A percentile compares a stretch with the other conserved stretches of the same genome.
Conservation (phyloP, 2,797 vertebrate genomes). For the Propithecus perrieri region DNA sequence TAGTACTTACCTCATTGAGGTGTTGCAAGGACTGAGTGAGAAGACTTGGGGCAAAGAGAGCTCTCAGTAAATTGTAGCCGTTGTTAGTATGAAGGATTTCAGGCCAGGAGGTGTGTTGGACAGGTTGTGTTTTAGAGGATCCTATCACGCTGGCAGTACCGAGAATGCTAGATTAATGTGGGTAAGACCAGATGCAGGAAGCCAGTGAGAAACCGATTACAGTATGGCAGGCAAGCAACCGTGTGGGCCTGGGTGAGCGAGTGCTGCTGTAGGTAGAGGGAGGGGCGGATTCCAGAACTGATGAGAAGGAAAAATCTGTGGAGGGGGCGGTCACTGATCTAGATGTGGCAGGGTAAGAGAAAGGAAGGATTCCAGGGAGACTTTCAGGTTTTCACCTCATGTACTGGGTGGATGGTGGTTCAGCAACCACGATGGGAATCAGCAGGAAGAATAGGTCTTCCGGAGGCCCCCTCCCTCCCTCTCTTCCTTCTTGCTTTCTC, state of each 20-base stretch:
- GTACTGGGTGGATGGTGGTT: neutral
- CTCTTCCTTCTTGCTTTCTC: neutral
- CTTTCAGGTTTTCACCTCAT: neutral
- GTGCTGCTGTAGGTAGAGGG: neutral
- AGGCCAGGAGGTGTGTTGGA: neutral
- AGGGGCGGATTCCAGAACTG: neutral
- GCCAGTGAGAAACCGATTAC: neutral
- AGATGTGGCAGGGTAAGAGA: neutral
- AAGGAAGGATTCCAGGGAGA: neutral
- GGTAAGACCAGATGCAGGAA: neutral
- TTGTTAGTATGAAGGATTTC: neutral
- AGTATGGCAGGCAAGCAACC: neutral
- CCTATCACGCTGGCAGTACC: neutral
- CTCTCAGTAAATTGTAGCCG: neutral
- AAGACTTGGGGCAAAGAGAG: neutral
- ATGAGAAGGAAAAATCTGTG: neutral
- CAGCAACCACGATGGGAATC: neutral
- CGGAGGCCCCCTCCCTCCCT: too few relatives aligned
- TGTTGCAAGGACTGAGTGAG: neutral
- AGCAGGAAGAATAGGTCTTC: neutral
- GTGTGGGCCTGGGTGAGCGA: neutral
- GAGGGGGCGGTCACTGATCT: neutral
- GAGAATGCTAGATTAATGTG: neutral
- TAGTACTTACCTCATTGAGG: neutral
- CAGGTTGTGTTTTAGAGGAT: slow-evolving; percentile 14